These are phyloP conservation scores for Perithous albicinctus DNA, from an alignment of 2,888 invertebrate species.

Conservation along the genomic window DNA sequence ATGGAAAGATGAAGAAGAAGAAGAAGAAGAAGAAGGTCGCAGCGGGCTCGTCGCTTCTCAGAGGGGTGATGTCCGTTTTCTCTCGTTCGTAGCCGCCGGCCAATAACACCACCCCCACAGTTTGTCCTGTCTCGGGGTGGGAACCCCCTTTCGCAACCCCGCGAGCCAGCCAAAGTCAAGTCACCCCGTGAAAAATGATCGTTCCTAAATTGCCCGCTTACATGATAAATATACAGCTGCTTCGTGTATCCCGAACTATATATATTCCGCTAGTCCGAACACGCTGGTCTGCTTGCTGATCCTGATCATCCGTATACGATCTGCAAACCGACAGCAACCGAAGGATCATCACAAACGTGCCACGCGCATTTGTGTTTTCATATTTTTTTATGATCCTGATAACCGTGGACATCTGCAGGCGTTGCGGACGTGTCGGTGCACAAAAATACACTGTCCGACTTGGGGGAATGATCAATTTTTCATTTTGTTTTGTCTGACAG, in stretches of 20 bases:
- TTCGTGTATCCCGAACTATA: slow-evolving; percentile 56
- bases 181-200: slow-evolving; percentile 84
- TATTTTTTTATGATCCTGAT: slow-evolving; percentile 50
- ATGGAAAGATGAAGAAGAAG: slow-evolving; percentile 49
- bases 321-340: slow-evolving; percentile 53
- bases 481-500: slow-evolving; percentile 26
- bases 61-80: slow-evolving; percentile 83
- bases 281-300: slow-evolving; percentile 62
- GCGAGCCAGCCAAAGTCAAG: slow-evolving; percentile 78
- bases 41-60: slow-evolving; percentile 65
- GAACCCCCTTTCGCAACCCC: slow-evolving; percentile 65
- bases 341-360: slow-evolving; percentile 26
- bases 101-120: slow-evolving; percentile 78
- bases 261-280: slow-evolving; percentile 64
- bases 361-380: slow-evolving; percentile 46
- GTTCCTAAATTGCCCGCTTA: slow-evolving; percentile 84
- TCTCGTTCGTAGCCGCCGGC: slow-evolving; percentile 79
- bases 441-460: slow-evolving; percentile 43
- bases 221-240: slow-evolving; percentile 84
- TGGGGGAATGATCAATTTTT: slow-evolving; percentile 55
- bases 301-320: slow-evolving; percentile 65
- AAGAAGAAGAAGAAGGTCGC: slow-evolving; percentile 69
- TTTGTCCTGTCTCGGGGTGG: slow-evolving; percentile 50
- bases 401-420: slow-evolving; percentile 53
- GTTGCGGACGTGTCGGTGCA: slow-evolving; percentile 55